Conservation (phyloP, 2,797 vertebrate species). For the Odontamblyopus rebecca region DNA sequence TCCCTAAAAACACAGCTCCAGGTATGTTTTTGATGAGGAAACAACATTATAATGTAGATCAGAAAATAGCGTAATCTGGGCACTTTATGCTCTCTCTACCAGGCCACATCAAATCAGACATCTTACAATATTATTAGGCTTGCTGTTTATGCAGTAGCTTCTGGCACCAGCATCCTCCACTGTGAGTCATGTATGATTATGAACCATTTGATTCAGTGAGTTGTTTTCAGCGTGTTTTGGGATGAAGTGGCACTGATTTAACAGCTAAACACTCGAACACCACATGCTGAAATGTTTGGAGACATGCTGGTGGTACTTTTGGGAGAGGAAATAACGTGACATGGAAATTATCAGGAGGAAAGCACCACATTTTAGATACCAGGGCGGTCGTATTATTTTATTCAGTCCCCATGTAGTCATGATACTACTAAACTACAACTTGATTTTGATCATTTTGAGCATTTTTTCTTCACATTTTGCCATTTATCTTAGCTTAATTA, state of each 20-base stretch:
- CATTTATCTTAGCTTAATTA: neutral
- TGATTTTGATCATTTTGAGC: neutral
- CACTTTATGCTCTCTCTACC: constrained; percentile 9
- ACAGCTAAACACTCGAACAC: neutral
- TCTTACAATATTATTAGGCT: constrained; percentile 17
- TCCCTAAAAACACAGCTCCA: too few relatives aligned
- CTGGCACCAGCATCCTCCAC: constrained; percentile 17
- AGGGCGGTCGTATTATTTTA: neutral
- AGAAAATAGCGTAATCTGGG: too few relatives aligned
- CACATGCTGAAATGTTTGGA: neutral
- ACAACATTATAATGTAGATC: too few relatives aligned
- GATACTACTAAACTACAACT: too few relatives aligned
- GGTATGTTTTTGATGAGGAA: too few relatives aligned
- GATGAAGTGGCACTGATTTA: neutral
- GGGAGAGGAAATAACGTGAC: neutral
- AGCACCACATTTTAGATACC: neutral
- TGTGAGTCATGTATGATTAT: constrained; percentile 27
- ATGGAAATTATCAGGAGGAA: neutral
- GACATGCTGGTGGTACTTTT: neutral
- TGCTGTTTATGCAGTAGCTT: constrained; percentile 21
- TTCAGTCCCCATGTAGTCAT: neutral
- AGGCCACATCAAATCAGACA: constrained; percentile 25
- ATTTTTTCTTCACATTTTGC: too few relatives aligned
- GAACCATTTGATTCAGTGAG: neutral
- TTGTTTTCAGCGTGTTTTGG: constrained; percentile 1